These are phyloP conservation scores for Apostichopus japonicus DNA, from an alignment of 35 echinoderm and acorn worm species.

Conservation along the genomic window DNA sequence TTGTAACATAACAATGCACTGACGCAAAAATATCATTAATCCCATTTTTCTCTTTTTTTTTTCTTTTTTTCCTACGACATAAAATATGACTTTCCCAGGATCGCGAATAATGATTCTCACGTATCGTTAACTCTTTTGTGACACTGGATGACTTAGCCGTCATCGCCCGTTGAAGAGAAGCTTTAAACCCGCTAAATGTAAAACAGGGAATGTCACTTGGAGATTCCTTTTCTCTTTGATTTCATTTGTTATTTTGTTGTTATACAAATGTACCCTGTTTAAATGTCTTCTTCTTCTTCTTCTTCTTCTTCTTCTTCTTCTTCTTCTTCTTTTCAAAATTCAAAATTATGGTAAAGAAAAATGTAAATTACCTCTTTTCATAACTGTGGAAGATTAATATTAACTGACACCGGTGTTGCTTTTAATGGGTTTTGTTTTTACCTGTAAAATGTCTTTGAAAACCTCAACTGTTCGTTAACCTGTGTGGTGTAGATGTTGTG, in stretches of 20 bases:
- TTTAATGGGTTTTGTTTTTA: no score
- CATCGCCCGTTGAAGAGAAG: not conserved
- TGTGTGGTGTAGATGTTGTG: no score
- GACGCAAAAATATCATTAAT: slow-evolving; percentile 34
- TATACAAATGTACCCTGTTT: no score
- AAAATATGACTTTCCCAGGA: slow-evolving; percentile 2
- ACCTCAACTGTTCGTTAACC: no score
- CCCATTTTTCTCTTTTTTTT: not conserved
- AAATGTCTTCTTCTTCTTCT: not conserved
- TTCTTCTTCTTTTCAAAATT: not conserved
- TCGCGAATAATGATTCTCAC: not conserved
- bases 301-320: not conserved
- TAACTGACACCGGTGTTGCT: no score
- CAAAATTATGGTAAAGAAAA: no score
- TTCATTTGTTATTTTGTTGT: not conserved
- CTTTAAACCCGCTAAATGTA: not conserved
- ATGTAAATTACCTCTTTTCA: no score
- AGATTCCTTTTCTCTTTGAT: no score
- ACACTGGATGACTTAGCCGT: not conserved
- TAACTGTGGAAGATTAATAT: no score
- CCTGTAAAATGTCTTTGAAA: no score
- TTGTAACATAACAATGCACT: not conserved
- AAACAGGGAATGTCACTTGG: not conserved
- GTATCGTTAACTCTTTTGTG: not conserved
- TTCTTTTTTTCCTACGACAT: not conserved